Percentiles rank a stretch among this genome's conserved stretches.
Evolutionary conservation across 2,113 vertebrate genomes (phyloP).

Genomic region (Clarias batrachus): DNA sequence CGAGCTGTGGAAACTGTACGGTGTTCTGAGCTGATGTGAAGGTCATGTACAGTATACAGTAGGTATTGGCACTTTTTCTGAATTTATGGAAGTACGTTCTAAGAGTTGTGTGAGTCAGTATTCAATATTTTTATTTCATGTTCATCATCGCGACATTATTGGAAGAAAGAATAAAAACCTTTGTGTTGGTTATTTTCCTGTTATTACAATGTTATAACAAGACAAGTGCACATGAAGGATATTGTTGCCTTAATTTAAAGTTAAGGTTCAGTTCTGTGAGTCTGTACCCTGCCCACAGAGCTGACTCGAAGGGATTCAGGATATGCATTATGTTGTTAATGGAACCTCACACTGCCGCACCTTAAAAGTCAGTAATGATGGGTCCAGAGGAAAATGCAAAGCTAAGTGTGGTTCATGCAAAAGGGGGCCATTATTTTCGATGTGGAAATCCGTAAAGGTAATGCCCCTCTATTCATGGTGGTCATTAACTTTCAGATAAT

Average conservation of each 20-base stretch:
- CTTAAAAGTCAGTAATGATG: constrained; percentile 43
- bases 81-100: neutral
- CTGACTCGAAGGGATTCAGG: neutral
- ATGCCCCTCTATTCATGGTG: constrained; percentile 67
- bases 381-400: constrained; percentile 34
- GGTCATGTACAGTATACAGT: neutral
- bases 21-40: constrained; percentile 43
- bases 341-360: constrained; percentile 10
- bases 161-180: neutral
- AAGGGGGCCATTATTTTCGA: constrained; percentile 44
- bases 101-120: neutral
- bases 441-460: constrained; percentile 70
- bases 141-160: constrained; percentile 4
- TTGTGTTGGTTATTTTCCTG: neutral
- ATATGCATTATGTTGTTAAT: constrained; percentile 26
- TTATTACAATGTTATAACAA: constrained; percentile 19
- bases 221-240: neutral
- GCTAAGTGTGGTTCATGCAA: constrained; percentile 33
- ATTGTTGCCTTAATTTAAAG: neutral
- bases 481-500: constrained; percentile 67
- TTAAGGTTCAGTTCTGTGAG: neutral
- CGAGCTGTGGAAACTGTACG: constrained; percentile 47
- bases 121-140: neutral
- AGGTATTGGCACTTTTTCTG: neutral
- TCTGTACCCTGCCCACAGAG: neutral